phyloP scores from a whole-genome alignment of 2,113 vertebrate species.

The Tachysurus fulvidraco region DNA sequence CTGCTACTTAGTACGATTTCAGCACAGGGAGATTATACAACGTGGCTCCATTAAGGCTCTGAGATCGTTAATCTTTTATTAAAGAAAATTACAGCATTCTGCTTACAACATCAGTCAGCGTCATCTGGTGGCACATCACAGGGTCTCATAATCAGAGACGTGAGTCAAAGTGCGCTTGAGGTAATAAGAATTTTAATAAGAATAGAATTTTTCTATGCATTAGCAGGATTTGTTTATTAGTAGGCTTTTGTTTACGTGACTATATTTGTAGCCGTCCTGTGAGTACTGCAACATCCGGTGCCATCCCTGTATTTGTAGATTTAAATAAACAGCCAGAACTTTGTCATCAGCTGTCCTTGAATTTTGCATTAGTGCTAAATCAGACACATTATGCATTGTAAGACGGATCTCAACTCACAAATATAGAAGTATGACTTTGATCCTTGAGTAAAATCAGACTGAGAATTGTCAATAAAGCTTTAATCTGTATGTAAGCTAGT shows the following conservation, averaged over 20 bases:
- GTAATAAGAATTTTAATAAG: background rate
- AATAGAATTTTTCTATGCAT: background rate
- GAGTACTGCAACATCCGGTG: background rate
- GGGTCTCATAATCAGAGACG: background rate
- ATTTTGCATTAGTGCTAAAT: background rate
- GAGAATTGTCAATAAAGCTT: background rate
- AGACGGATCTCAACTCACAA: background rate
- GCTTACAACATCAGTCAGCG: background rate
- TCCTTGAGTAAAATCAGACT: background rate
- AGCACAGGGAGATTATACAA: background rate
- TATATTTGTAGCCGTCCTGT: background rate
- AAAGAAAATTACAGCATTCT: background rate
- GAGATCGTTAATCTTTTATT: background rate
- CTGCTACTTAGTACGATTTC: background rate
- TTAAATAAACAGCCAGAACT: background rate
- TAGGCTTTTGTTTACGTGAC: background rate
- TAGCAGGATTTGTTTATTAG: background rate
- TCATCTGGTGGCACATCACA: background rate
- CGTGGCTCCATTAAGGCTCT: background rate
- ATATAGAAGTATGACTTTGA: background rate
- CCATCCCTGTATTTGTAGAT: background rate
- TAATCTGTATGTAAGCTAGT: background rate
- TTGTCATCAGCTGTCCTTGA: background rate
- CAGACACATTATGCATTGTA: background rate
- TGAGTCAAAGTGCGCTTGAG: background rate